phyloP scores from a whole-genome alignment of 2,888 invertebrate species.

The Cataglyphis rosenhaueri region DNA sequence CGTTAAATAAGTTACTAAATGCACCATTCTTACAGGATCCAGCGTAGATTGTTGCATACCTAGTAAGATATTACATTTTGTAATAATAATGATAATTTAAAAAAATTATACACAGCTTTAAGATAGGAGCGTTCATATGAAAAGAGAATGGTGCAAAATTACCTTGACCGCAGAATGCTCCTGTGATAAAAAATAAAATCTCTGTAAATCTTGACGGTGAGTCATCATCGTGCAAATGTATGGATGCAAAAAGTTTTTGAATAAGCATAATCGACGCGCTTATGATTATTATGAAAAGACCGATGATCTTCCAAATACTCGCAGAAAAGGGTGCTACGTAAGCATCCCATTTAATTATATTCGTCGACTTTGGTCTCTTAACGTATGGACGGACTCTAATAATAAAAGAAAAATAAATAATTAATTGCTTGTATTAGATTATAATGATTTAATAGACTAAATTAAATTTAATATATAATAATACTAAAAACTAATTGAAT shows the following conservation, averaged over 20 bases:
- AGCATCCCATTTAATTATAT: slow-evolving; percentile 80
- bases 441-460: not conserved
- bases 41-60: slow-evolving; percentile 74
- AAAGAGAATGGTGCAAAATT: not conserved
- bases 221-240: not conserved
- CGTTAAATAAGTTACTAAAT: slow-evolving; percentile 80
- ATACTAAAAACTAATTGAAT: not conserved
- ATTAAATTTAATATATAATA: not conserved
- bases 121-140: not conserved
- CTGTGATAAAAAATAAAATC: slow-evolving; percentile 77
- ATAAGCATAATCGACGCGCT: slow-evolving; percentile 74
- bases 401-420: not conserved
- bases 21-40: slow-evolving; percentile 80
- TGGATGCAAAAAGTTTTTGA: not conserved
- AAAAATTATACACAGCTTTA: not conserved
- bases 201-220: slow-evolving; percentile 69
- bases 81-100: not conserved
- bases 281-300: slow-evolving; percentile 74
- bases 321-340: slow-evolving; percentile 80
- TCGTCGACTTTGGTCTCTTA: slow-evolving; percentile 77
- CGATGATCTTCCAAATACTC: slow-evolving; percentile 79
- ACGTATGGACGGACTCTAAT: slow-evolving; percentile 80
- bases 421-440: not conserved
- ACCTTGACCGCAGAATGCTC: slow-evolving; percentile 83
- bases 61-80: slow-evolving; percentile 40